phyloP scores from a whole-genome alignment of 2,113 vertebrate species.

The Hassar affinis region DNA sequence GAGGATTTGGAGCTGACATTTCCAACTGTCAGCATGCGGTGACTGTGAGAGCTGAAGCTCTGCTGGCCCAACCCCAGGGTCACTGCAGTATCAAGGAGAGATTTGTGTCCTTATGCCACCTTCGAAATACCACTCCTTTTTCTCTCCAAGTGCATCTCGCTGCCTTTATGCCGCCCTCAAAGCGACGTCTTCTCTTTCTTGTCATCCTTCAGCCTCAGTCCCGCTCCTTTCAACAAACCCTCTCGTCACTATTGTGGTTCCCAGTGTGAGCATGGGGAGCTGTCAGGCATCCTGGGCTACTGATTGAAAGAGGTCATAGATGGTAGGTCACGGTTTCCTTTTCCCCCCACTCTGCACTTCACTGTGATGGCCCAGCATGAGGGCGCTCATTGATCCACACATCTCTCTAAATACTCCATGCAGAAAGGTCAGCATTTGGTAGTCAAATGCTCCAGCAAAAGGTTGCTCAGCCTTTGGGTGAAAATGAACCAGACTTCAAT shows the following conservation, averaged over 20 bases:
- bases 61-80: conserved; percentile 34
- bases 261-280: conserved; percentile 34
- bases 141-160: conserved; percentile 13
- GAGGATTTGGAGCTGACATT: conserved; percentile 51
- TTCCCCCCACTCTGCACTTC: conserved; percentile 18
- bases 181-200: conserved; percentile 26
- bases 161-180: conserved; percentile 14
- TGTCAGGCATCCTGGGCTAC: conserved; percentile 39
- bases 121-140: conserved; percentile 35
- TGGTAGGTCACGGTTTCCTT: conserved; percentile 37
- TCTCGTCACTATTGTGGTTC: conserved; percentile 8
- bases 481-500: conserved; percentile 51
- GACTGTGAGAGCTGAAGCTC: neutral
- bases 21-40: conserved; percentile 44
- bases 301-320: conserved; percentile 41
- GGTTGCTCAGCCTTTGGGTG: conserved; percentile 43
- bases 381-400: conserved; percentile 51
- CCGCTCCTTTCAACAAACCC: conserved; percentile 24
- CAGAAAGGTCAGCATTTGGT: conserved; percentile 58
- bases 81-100: conserved; percentile 5
- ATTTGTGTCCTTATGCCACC: conserved; percentile 24
- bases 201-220: conserved; percentile 15
- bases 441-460: conserved; percentile 54
- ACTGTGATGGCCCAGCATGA: conserved; percentile 43
- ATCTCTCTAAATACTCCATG: conserved; percentile 44